Evolutionary conservation across 2,113 vertebrate genomes (phyloP), one percentile per base, ranked within the genome.

Genomic region (Hipposideros armiger): DNA sequence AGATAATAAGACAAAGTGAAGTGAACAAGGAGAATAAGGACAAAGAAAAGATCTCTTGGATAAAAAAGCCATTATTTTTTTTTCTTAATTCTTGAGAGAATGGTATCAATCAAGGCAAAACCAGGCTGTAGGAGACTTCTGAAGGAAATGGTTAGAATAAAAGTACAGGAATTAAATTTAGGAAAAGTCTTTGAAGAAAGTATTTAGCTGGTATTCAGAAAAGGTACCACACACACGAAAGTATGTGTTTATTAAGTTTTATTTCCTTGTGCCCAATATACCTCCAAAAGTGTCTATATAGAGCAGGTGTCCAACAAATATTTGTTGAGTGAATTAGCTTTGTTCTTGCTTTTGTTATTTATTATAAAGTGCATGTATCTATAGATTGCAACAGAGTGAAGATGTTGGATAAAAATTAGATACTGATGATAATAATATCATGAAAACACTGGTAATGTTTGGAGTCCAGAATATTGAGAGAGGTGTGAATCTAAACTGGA

Each of bases 181-280:
- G 24, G 11, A 73, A 80, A 90, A 42, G 13, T 54, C 7, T 76
- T 42, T n/a, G 24, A 95, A 96, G 20, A 82, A 95, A 70, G 45
- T 15, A 62, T 60, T 64, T 5, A 83, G 5, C 24, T 36, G 14
- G 58, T 52, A 92, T 28, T 80, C 32, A 83, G 50, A 36, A 52
- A 95, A 87, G 52, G 7, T 30, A 50, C 32, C 17, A 72, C 66
- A 17, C 58, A 70, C 36, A 22, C n/a, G 62, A 82, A 69, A 36
- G 30, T 22, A 50, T 77, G 7, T 58, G 22, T 74, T 22, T 56
- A 26, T 40, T 36, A 15, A 32, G 4, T 84, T 50, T 56, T 42
- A 32, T 19, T 54, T 91, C 40, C 30, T 77, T 30, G 14, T 2
- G 56, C 30, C 24, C 10, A 6, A 24, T 20, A 52, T 1, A 74